Base-by-base conservation (phyloP, 2,113 vertebrate species). In the Albula glossodonta region DNA sequence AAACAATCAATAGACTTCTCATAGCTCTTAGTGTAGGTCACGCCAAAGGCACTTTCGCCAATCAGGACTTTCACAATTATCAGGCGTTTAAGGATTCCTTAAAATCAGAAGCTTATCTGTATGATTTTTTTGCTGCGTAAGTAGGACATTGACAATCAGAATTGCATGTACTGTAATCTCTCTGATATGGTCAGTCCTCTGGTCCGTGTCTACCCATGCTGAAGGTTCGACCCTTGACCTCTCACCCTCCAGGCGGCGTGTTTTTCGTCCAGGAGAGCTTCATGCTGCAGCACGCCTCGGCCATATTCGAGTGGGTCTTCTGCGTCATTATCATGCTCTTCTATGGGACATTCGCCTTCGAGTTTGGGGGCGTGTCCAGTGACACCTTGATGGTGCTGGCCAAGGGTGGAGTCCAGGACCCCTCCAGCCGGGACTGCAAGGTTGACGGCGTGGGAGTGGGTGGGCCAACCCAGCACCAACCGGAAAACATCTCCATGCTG, bases 291-390 rank as follows among this genome's bases (percentile, higher is more conserved):
- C 97, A 97, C 0, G 89, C 96, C 83, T 96, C 97, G 0, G 97
- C 97, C 87, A 94, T 98, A 51, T 97, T 97, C 0, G 97, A 98
- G 90, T 98, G 97, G 97, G 80, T 96, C 85, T 98, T 97, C 92
- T 97, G 97, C 89, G 95, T 95, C 0, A 94, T 96, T 80, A 96
- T 97, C 90, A 96, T 98, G 90, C 90, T 97, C 79, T 98, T 97
- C 93, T 97, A 97, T 0, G 96, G 97, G 86, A 97, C 97, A 0
- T 98, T 98, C 83, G 95, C 96, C 56, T 96, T 96, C 15, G 97
- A 98, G 91, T 97, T 98, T 5, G 93, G 92, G 31, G 93, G 91
- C 88, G 94, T 97, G 89, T 96, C 96, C 7, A 94, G 95, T 0
- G 94, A 96, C 88, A 97, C 97, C 11, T 94, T 98, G 86, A 91